Evolutionary conservation across 2,888 invertebrate genomes (phyloP), one percentile per base, ranked within the genome.

Genomic region (Drosophila greeni): DNA sequence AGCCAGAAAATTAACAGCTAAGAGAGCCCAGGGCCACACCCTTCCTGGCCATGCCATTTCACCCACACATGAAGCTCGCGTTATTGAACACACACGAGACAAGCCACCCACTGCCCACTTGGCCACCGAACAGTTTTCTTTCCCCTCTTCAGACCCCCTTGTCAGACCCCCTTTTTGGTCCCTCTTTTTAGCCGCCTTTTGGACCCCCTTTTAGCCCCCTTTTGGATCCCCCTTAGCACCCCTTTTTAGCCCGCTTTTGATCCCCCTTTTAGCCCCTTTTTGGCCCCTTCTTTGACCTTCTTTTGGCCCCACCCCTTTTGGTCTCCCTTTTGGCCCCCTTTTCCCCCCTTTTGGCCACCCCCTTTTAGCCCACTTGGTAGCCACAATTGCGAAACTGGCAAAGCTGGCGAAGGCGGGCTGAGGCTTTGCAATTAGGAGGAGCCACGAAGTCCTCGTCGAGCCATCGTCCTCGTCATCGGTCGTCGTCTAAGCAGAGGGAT

Each of bases 381-480:
- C 85, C 78, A 80, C 85, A 83, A 85, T 80, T 84, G 80, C 66
- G 55, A 68, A 56, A 66, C 59, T 72, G 58, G 61, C 64, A 33
- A 58, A 48, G 26, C 18, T 57, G 42, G 67, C 59, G 71, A 73
- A 70, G 71, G 71, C 29, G 40, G 64, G 66, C 68, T 84, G 85
- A 58, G 79, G 73, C 82, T 84, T 84, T 84, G 85, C 79, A 80
- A 80, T 80, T 80, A 80, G 79, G 79, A 80, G 79, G 85, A 86
- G 87, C 84, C 80, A 86, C 85, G 84, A 82, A 76, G 67, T 64
- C 59, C 74, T 70, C 51, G 69, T 49, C 53, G 39, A 64, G 47
- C 66, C 58, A 36, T 69, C 70, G 49, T 66, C 43, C 48, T 65
- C 36, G 43, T 61, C 54, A 66, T 64, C 54, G 62, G 65, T 68